These are phyloP conservation scores for Zygothrica quintamaculata DNA, from an alignment of 2,888 invertebrate genomes.

Conservation along the genomic window DNA sequence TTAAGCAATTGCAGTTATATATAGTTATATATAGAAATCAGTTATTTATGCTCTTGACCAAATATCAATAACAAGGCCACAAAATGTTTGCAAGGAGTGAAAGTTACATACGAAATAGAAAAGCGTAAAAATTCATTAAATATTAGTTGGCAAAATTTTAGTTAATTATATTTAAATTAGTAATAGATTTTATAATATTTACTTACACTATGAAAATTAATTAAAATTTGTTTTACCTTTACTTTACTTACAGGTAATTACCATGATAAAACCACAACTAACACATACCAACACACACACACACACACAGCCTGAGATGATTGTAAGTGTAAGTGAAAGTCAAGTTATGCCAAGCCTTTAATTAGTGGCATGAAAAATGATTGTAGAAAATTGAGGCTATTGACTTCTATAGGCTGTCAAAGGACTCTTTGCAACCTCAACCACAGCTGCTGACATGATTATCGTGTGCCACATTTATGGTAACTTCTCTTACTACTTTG, in stretches of 20 bases:
- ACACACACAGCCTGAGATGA: slow-evolving; percentile 31
- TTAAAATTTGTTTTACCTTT: slow-evolving; percentile 23
- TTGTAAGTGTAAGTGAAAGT: slow-evolving; percentile 10
- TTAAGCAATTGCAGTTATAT: slow-evolving; percentile 14
- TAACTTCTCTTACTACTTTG: too few relatives aligned
- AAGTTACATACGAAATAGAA: too few relatives aligned
- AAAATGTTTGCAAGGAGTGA: too few relatives aligned
- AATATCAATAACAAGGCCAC: neutral
- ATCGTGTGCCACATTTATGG: too few relatives aligned
- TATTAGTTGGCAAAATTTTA: too few relatives aligned
- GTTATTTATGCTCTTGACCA: slow-evolving; percentile 19
- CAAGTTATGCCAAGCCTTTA: slow-evolving; percentile 23
- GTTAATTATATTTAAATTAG: too few relatives aligned
- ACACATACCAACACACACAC: slow-evolving; percentile 5
- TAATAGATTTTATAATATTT: too few relatives aligned
- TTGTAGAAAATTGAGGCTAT: slow-evolving; percentile 14
- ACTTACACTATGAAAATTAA: too few relatives aligned
- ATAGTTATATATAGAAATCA: too few relatives aligned
- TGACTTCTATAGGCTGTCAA: slow-evolving; percentile 46
- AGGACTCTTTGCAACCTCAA: slow-evolving; percentile 35
- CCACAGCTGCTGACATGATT: slow-evolving; percentile 36
- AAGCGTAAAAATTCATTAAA: too few relatives aligned
- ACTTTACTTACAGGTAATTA: slow-evolving; percentile 68
- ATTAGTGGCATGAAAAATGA: slow-evolving; percentile 36
- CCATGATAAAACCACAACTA: neutral